Conservation (phyloP, 2,888 invertebrate species). For the Apamea epomidion region DNA sequence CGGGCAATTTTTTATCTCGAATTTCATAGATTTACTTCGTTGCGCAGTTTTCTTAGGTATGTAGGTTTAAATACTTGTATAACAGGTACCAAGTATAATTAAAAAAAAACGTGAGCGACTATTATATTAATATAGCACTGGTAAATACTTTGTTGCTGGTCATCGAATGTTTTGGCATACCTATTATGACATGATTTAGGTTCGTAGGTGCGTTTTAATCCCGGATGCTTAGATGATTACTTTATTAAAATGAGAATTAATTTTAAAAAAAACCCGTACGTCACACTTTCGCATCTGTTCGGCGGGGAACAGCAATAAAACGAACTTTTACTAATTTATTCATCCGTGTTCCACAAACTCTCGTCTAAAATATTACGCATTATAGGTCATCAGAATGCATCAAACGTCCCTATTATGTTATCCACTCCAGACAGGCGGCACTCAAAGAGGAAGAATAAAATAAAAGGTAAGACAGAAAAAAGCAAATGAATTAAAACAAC, state of each 20-base stretch:
- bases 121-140: not conserved
- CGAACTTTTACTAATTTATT: conserved; percentile 76
- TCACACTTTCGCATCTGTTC: conserved; percentile 62
- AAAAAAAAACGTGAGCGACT: not conserved
- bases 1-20: not conserved
- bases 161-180: not conserved
- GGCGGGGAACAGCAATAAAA: conserved; percentile 71
- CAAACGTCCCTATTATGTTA: conserved; percentile 77
- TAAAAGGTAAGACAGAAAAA: conserved; percentile 84
- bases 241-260: conserved; percentile 60
- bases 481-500: conserved; percentile 90
- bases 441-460: conserved; percentile 84
- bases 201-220: conserved; percentile 45
- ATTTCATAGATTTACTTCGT: not conserved
- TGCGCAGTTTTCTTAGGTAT: conserved; percentile 1
- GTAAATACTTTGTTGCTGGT: conserved; percentile 3
- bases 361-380: conserved; percentile 69
- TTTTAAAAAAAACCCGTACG: conserved; percentile 48
- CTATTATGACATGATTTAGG: not conserved
- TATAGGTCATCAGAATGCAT: conserved; percentile 70
- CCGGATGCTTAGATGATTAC: conserved; percentile 38
- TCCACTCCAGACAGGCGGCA: conserved; percentile 89
- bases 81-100: not conserved
- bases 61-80: not conserved
- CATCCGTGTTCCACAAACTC: conserved; percentile 73